Base-by-base conservation (phyloP, 2,113 vertebrate species). In the Chrysemys picta region DNA sequence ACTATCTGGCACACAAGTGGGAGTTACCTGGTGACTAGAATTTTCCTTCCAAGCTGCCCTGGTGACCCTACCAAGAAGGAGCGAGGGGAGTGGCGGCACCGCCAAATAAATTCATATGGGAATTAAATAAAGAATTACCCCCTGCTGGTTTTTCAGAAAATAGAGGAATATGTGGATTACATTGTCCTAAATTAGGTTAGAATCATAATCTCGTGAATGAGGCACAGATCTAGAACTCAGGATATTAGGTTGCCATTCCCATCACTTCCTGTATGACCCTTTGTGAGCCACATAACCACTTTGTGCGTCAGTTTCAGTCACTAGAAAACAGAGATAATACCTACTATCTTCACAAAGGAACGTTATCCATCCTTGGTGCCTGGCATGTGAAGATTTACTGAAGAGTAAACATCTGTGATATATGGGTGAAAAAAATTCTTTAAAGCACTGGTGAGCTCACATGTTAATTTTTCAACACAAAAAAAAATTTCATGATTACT, bases 391-490 rank as follows among this genome's bases (percentile, higher is more conserved):
- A 27, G 50, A 93, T 84, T 90, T 65, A 87, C 2, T 54, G 47
- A 79, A 76, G 87, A 5, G 35, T 3, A 93, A 76, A 52, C 0
- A 59, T 87, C 85, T 95, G 72, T 35, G 6, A 17, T 19, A 54
- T 1, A 59, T 45, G 83, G 93, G 81, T 56, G 72, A 84, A 96
- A 96, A 95, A 57, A 76, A 85, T 29, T 96, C 38, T 93, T 89
- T 19, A 45, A 27, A 65, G 65, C 49, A 82, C 5, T 80, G 10
- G 5, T 78, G 80, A 57, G 16, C 10, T 53, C 11, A 53, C 2
- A n/a, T 38, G 16, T 25, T 92, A 93, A 96, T 80, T 89, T 87
- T 52, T 7, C 54, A 80, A 85, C 91, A 27, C 87, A n/a, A n/a
- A n/a, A n/a, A n/a, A n/a, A n/a, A n/a, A 45, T 84, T 85, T 91